Evolutionary conservation across 2,797 vertebrate genomes (phyloP), one percentile per base, ranked within the genome.

Genomic region (Malacoraja senta): DNA sequence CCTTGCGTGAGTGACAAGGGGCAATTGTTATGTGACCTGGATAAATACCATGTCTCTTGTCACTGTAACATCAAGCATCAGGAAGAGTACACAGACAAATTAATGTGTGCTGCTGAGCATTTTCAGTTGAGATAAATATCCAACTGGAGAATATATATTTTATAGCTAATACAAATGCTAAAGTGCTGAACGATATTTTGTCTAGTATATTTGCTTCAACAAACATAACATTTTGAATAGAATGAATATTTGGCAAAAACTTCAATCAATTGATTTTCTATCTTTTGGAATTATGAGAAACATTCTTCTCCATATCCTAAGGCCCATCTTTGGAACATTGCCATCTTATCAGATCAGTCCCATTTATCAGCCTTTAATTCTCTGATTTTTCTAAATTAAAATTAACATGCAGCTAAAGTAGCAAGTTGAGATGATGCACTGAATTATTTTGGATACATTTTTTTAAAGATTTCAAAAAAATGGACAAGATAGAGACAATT

Each of bases 11-110:
- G 24, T 76, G 38, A 29, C 15, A 13, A 53, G 68, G 90, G 35
- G 72, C 44, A 92, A 92, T 92, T 74, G 35, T 26, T 76, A 92
- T 92, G 76, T 72, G 90, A 63, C 71, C 19, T 44, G 21, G 21
- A 83, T 58, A 83, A 19, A 38, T 58, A 38, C 80, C 17, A 10
- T 17, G 17, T 1, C 17, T 38, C 35, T 83, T 38, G 38, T 53
- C 24, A 21, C 80, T 53, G 35, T 80, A 44, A 1, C 38, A 8
- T 83, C 38, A 58, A 83, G 38, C 44, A 61, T 1, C 53, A 61
- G 21, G 8, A 58, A 61, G 29, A 61, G 19, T 84, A 84, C 53
- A 24, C 10, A 26, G 53, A 53, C 81, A 84, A 10, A 61, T 84
- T 84, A 84, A 58, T 84, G 19, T 84, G 44, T 84, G 53, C 35